These are phyloP conservation scores for Cyclophora punctaria DNA, from an alignment of 2,888 invertebrate species.

Conservation along the genomic window DNA sequence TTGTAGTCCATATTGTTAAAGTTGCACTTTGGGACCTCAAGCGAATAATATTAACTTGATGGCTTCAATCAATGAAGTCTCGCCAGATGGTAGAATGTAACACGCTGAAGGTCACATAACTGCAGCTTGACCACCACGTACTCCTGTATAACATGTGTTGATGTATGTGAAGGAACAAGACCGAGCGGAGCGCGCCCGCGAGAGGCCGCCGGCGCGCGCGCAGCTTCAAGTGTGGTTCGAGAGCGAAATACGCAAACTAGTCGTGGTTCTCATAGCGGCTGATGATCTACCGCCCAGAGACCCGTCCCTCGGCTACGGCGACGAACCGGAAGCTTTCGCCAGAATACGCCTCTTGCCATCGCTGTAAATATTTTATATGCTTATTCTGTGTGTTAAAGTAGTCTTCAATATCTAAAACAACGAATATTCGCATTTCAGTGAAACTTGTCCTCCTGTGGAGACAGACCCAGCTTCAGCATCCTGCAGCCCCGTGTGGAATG, in stretches of 20 bases:
- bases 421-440: conserved; percentile 57
- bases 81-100: no score
- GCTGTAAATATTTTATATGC: conserved; percentile 70
- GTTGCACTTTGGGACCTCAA: conserved; percentile 25
- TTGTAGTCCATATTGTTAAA: conserved; percentile 8
- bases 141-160: conserved; percentile 2
- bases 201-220: conserved; percentile 85
- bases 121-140: conserved; percentile 13
- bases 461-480: conserved; percentile 91
- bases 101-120: conserved; percentile 6
- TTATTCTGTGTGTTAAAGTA: no score
- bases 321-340: conserved; percentile 88
- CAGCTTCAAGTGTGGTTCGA: conserved; percentile 94
- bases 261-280: conserved; percentile 89
- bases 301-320: conserved; percentile 84
- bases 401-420: neutral
- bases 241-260: conserved; percentile 85
- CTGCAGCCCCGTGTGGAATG: conserved; percentile 94
- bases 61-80: no score
- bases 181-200: conserved; percentile 60
- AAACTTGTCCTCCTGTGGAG: conserved; percentile 84
- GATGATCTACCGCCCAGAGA: conserved; percentile 88
- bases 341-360: conserved; percentile 86
- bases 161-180: conserved; percentile 58
- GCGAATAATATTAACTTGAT: neutral